Evolutionary conservation across 2,797 vertebrate genomes (phyloP), one percentile per base, ranked within the genome.

Genomic region (Graptemys geographica): DNA sequence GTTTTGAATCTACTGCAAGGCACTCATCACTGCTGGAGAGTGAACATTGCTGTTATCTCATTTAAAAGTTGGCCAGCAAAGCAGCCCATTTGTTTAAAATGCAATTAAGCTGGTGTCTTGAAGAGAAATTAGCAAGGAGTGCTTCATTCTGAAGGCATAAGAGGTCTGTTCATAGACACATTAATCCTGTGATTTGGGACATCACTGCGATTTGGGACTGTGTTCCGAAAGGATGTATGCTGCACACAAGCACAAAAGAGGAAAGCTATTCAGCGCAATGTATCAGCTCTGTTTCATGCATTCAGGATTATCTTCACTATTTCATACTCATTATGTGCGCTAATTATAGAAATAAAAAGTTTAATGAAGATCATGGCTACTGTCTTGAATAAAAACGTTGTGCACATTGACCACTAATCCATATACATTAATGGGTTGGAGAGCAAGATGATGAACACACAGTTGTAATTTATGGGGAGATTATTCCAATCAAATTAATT

Each of bases 41-140:
- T 99, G 98, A 97, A 98, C 98, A 98, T 98, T 98, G 98, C 98
- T 98, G 98, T 98, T 98, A 98, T 99, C 99, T 99, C 98, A 98
- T 98, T 98, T 99, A 98, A 98, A 98, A 98, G 98, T 98, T 98
- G 99, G 99, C 98, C 98, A 98, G 99, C 98, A 99, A 99, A 99
- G 98, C 97, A 98, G 98, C 98, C 99, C 99, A 99, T 99, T 99
- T 99, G 99, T 99, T 99, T 98, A 99, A 99, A 99, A 99, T 98
- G 98, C 98, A 99, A 99, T 99, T 99, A 99, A 99, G 98, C 98
- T 96, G 97, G 98, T 98, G 98, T 98, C 98, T 98, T 98, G 98
- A 98, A 99, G 98, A 99, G 98, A 99, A 99, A 99, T 99, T 99
- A 99, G 98, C 98, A 98, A 98, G 98, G 98, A 98, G 98, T 98